phyloP scores from a whole-genome alignment of 2,888 invertebrate species.

The Dorcus hopei region DNA sequence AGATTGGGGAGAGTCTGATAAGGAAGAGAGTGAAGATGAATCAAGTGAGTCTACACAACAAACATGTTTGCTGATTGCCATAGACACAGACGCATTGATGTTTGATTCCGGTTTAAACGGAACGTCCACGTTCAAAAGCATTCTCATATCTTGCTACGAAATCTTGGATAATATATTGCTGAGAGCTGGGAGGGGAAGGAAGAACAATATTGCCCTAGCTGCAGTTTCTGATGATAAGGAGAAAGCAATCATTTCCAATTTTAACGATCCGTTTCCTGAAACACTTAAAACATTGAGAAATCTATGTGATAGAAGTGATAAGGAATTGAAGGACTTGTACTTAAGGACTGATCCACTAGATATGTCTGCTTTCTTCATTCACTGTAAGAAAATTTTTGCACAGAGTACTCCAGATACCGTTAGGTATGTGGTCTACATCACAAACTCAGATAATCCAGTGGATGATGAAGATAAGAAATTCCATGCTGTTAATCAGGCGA shows the following conservation, averaged over 20 bases:
- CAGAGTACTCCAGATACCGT: slow-evolving; percentile 19
- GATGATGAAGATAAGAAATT: slow-evolving; percentile 32
- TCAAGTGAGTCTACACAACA: too few relatives aligned
- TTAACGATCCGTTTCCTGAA: slow-evolving; percentile 25
- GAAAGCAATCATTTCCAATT: slow-evolving; percentile 26
- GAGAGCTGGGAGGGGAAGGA: slow-evolving; percentile 25
- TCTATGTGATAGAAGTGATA: slow-evolving; percentile 20
- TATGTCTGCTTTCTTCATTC: slow-evolving; percentile 33
- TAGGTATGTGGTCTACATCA: slow-evolving; percentile 34
- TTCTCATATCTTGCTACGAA: slow-evolving; percentile 32
- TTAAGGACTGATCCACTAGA: slow-evolving; percentile 30
- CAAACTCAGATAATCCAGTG: slow-evolving; percentile 38
- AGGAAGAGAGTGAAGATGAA: too few relatives aligned
- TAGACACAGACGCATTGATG: slow-evolving; percentile 37
- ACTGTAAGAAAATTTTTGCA: slow-evolving; percentile 35
- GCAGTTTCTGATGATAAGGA: slow-evolving; percentile 31
- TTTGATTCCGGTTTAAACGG: slow-evolving; percentile 28
- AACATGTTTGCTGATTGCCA: slow-evolving; percentile 30
- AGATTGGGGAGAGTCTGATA: too few relatives aligned
- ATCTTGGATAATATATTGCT: slow-evolving; percentile 35
- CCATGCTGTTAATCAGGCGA: slow-evolving; percentile 36
- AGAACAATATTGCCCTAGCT: slow-evolving; percentile 34
- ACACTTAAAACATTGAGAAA: slow-evolving; percentile 11
- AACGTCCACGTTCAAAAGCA: slow-evolving; percentile 30
- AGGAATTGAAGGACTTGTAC: slow-evolving; percentile 28